phyloP scores from a whole-genome alignment of 2,113 vertebrate genomes.

The Madoqua kirkii region DNA sequence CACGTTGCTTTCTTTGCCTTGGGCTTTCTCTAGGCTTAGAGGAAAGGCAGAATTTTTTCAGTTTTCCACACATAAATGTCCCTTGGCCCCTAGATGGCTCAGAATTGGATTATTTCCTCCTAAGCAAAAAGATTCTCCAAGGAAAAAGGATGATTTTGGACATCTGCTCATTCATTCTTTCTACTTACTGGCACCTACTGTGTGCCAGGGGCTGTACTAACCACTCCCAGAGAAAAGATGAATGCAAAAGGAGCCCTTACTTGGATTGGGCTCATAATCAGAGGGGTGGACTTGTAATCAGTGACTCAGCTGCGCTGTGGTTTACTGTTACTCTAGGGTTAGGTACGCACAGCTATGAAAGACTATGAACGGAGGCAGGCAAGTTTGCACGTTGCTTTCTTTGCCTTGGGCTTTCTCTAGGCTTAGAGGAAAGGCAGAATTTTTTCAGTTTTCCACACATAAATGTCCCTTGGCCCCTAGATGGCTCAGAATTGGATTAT shows the following conservation, averaged over 20 bases:
- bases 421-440: not conserved
- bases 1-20: not conserved
- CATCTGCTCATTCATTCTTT: not conserved
- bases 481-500: not conserved
- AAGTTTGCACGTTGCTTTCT: conserved; percentile 12
- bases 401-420: not conserved
- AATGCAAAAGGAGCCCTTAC: not conserved
- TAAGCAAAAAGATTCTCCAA: conserved; percentile 8
- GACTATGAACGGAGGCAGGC: not conserved
- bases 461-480: not conserved
- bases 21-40: not conserved
- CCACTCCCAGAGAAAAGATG: not conserved
- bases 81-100: not conserved
- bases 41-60: not conserved
- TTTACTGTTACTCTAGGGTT: not conserved
- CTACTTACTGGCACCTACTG: not conserved
- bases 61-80: conserved; percentile 22
- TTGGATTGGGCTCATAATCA: not conserved
- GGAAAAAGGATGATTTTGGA: not conserved
- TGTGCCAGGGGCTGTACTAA: not conserved
- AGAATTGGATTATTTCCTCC: not conserved
- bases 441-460: conserved; percentile 15
- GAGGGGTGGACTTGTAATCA: not conserved
- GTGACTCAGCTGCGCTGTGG: not conserved
- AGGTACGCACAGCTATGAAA: not conserved